A percentile compares a stretch with the other conserved stretches of the same genome.
Evolutionary conservation across 2,888 invertebrate species (phyloP).

Genomic region (Lasioglossum villosulum): DNA sequence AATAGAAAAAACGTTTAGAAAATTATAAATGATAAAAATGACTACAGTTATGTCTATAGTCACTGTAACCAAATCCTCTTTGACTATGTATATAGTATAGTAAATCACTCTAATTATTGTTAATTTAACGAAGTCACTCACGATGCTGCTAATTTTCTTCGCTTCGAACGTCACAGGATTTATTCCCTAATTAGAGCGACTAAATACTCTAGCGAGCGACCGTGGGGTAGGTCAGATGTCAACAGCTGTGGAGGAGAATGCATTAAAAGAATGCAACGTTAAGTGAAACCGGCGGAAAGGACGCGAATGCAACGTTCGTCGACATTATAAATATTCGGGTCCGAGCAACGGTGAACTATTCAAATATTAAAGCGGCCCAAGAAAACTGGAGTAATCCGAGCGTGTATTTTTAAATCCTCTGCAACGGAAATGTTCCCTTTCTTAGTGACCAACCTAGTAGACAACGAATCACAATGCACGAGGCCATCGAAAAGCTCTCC

Average conservation of each 20-base stretch:
- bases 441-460: too few relatives aligned
- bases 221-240: neutral
- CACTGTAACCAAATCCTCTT: too few relatives aligned
- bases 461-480: too few relatives aligned
- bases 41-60: too few relatives aligned
- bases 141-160: too few relatives aligned
- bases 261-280: neutral
- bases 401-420: neutral
- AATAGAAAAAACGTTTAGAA: too few relatives aligned
- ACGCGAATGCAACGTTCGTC: neutral
- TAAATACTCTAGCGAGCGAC: neutral
- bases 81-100: too few relatives aligned
- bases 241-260: neutral
- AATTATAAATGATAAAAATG: too few relatives aligned
- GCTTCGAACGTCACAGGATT: too few relatives aligned
- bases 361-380: neutral
- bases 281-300: neutral
- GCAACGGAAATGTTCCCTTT: neutral
- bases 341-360: neutral
- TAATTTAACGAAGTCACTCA: too few relatives aligned
- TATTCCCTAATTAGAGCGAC: neutral
- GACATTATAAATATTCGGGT: constrained; percentile 3
- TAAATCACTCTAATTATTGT: too few relatives aligned
- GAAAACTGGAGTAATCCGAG: constrained; percentile 3
- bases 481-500: too few relatives aligned